Evolutionary conservation across 2,113 vertebrate genomes (phyloP).

Genomic region (Phoenicopterus ruber): DNA sequence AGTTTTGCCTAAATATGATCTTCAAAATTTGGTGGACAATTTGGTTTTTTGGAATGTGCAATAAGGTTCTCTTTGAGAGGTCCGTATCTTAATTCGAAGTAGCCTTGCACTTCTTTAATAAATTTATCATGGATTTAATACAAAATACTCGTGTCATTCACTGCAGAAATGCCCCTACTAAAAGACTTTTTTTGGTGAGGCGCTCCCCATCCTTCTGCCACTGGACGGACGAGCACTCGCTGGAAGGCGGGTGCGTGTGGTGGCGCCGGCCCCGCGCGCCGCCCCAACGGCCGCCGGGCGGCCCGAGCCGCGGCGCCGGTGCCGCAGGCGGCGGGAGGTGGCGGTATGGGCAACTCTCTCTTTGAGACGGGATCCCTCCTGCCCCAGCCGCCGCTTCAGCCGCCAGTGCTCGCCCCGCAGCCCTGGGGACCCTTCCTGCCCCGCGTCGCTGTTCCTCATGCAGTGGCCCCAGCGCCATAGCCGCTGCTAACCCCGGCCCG

Average conservation of each 20-base stretch:
- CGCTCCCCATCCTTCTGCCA: too few relatives aligned
- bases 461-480: neutral
- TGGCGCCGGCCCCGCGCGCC: neutral
- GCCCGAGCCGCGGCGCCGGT: too few relatives aligned
- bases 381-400: neutral
- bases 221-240: accelerated
- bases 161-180: accelerated
- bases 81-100: neutral
- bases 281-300: neutral
- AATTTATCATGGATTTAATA: neutral
- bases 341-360: neutral
- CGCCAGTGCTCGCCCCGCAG: neutral
- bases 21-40: neutral
- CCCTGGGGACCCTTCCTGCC: neutral
- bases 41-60: neutral
- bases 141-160: accelerated
- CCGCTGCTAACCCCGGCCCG: neutral
- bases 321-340: neutral
- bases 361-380: neutral
- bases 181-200: neutral
- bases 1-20: neutral
- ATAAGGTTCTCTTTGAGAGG: neutral
- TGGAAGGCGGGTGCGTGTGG: neutral
- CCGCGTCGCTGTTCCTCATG: neutral
- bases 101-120: neutral